These are phyloP conservation scores for Watsonalla cultraria DNA, from an alignment of 2,888 invertebrate species.

Conservation along the genomic window DNA sequence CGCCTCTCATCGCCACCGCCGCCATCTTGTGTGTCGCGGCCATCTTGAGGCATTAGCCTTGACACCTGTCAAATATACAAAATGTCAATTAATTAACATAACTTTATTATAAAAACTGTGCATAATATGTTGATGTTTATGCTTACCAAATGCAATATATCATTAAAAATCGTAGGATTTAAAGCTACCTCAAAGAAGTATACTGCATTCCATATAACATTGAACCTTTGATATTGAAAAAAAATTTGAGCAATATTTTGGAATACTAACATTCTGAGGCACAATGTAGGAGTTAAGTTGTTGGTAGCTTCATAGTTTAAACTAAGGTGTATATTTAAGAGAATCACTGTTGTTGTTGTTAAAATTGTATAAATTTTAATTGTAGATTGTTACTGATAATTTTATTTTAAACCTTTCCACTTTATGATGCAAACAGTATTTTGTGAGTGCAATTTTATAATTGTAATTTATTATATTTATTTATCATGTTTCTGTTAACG, in stretches of 20 bases:
- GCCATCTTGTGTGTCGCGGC: slow-evolving; percentile 39
- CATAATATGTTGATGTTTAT: no score
- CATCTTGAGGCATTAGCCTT: slow-evolving; percentile 47
- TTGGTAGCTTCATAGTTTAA: slow-evolving; percentile 35
- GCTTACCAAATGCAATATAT: no score
- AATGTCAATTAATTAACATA: background rate
- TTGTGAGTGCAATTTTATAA: slow-evolving; percentile 65
- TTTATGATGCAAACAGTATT: slow-evolving; percentile 52
- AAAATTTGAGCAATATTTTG: background rate
- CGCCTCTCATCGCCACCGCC: slow-evolving; percentile 27
- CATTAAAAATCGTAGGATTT: no score
- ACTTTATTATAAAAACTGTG: no score
- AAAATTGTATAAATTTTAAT: slow-evolving; percentile 36
- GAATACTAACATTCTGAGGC: slow-evolving; percentile 6
- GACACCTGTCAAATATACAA: slow-evolving; percentile 10
- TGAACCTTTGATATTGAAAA: background rate
- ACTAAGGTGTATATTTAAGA: slow-evolving; percentile 41
- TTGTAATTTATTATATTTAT: slow-evolving; percentile 23
- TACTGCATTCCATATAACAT: background rate
- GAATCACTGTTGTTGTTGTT: slow-evolving; percentile 42
- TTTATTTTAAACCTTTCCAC: slow-evolving; percentile 10
- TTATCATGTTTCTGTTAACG: slow-evolving; percentile 30
- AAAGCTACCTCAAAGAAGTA: no score
- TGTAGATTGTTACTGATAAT: slow-evolving; percentile 21
- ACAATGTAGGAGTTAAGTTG: slow-evolving; percentile 36